Evolutionary conservation across 2,113 vertebrate species (phyloP), one percentile per base, ranked within the genome.

Genomic region (Aplodontia rufa): DNA sequence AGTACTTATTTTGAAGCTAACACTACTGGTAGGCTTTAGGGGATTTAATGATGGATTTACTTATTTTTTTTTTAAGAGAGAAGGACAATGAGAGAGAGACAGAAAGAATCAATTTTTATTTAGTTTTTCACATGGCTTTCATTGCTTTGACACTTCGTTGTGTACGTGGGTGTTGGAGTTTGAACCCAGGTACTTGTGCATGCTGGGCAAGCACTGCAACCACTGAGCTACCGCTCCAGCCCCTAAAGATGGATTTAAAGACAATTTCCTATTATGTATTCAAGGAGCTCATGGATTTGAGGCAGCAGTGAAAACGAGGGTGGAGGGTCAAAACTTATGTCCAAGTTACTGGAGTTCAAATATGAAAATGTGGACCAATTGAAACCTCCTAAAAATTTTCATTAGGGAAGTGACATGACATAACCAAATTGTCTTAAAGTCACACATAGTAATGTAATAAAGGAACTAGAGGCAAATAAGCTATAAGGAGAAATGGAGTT

Each of bases 351-450:
- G 30, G 28, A 64, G 3, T 95, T 94, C 68, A 12, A 28, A 79
- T 91, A 95, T 87, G 49, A 87, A 85, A 35, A 60, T 53, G 10
- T 64, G 53, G 37, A n/a, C 26, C 81, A 85, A 89, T 71, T 81
- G 58, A 95, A 91, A 84, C 35, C 30, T 30, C 24, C n/a, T 58
- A 74, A 72, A 16, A 5, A 28, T 95, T 94, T 93, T 94, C 35
- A 76, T 69, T 85, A 64, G 5, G 47, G 26, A 79, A 92, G 19
- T 93, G 47, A 74, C 42, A 75, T 66, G 42, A 74, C 42, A 75
- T 66, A n/a, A 91, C 81, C 30, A 90, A 79, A 66, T 84, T 92
- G 30, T 92, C n/a, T 76, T 95, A 90, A 90, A 32, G 45, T 90
- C 53, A 89, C 16, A 89, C 16, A 74, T 82, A 86, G 20, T 17